Conservation (phyloP, 2,888 invertebrate species). For the Hoplodrina blanda region DNA sequence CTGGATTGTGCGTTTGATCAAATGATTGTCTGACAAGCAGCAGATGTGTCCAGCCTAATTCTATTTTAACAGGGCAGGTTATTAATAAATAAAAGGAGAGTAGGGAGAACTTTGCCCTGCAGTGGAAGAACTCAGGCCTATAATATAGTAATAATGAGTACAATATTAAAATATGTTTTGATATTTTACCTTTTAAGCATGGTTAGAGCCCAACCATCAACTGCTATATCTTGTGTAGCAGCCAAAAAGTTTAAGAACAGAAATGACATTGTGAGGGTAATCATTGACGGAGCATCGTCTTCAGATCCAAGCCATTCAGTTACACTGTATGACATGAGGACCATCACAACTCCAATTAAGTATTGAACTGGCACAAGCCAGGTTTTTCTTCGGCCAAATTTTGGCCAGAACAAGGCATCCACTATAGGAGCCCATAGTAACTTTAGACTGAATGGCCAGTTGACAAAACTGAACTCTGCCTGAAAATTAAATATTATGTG, state of each 20-base stretch:
- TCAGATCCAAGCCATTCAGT: conserved; percentile 94
- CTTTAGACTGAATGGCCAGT: conserved; percentile 98
- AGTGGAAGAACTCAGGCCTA: no score
- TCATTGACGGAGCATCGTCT: conserved; percentile 92
- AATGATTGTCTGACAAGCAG: no score
- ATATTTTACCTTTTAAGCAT: conserved; percentile 96
- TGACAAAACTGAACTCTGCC: conserved; percentile 98
- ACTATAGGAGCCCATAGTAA: conserved; percentile 99
- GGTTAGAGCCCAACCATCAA: conserved; percentile 99
- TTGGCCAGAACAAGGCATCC: conserved; percentile 96
- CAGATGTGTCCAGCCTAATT: no score
- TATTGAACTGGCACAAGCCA: conserved; percentile 99
- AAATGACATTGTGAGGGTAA: conserved; percentile 95
- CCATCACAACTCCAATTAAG: conserved; percentile 96
- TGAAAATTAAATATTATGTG: conserved; percentile 76
- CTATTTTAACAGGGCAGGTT: no score
- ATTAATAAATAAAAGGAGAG: no score
- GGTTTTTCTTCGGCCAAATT: conserved; percentile 98
- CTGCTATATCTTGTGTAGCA: conserved; percentile 99
- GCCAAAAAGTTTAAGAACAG: conserved; percentile 98
- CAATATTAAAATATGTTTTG: background rate
- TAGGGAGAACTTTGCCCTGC: no score
- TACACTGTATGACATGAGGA: conserved; percentile 94
- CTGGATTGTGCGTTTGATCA: no score
- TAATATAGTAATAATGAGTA: no score